These are phyloP conservation scores for Coptodon bakossiorum DNA, from an alignment of 2,113 vertebrate species.

Conservation along the genomic window DNA sequence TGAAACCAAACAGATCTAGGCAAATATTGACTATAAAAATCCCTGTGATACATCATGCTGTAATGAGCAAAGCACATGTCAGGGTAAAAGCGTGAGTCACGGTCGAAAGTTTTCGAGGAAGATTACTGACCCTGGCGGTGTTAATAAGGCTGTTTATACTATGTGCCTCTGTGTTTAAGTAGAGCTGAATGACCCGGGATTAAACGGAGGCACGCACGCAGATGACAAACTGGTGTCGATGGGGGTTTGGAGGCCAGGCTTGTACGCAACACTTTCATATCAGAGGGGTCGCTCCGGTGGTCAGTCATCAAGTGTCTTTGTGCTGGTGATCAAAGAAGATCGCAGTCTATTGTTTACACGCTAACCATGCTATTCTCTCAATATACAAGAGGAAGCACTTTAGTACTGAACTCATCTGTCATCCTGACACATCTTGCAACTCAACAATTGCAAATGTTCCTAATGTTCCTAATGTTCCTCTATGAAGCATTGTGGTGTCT, in stretches of 20 bases:
- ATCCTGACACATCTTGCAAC: conserved; percentile 58
- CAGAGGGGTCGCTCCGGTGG: background rate
- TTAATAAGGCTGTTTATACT: conserved; percentile 69
- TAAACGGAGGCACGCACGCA: conserved; percentile 25
- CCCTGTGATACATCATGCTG: background rate
- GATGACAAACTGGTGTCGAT: background rate
- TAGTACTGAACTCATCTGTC: conserved; percentile 38
- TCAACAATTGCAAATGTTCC: conserved; percentile 35
- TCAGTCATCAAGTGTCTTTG: background rate
- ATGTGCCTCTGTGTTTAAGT: conserved; percentile 46
- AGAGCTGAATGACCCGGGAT: conserved; percentile 58
- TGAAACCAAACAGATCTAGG: background rate
- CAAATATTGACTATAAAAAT: background rate
- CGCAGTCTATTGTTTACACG: background rate
- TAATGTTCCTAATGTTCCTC: conserved; percentile 18
- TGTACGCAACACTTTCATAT: conserved; percentile 24
- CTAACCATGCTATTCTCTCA: background rate
- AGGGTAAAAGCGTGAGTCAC: conserved; percentile 4
- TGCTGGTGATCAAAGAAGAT: background rate
- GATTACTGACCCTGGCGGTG: conserved; percentile 41
- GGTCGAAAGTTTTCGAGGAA: conserved; percentile 33
- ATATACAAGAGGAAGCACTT: conserved; percentile 10
- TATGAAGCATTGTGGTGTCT: background rate
- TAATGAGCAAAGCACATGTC: conserved; percentile 8
- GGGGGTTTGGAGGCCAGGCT: background rate